phyloP scores from a whole-genome alignment of 1,140 invertebrate species.

The Euborellia annulipes region DNA sequence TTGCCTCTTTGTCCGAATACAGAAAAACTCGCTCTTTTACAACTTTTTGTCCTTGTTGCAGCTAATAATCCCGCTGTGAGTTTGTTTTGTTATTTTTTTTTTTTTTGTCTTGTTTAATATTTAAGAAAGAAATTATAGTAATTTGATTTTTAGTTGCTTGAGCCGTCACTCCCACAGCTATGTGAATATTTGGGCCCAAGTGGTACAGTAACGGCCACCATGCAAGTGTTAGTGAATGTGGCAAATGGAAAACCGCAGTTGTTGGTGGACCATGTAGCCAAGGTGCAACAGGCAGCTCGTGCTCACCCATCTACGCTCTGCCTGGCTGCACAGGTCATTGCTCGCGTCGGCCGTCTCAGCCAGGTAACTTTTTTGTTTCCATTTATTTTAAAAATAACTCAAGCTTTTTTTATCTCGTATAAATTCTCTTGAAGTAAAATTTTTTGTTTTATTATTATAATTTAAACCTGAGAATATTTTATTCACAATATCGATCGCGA shows the following conservation, averaged over 20 bases:
- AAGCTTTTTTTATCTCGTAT: no score
- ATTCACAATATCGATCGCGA: no score
- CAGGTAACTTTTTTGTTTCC: slow-evolving; percentile 30
- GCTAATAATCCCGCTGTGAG: slow-evolving; percentile 56
- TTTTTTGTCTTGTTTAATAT: no score
- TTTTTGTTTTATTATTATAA: no score
- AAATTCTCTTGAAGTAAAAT: no score
- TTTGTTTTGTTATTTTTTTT: slow-evolving; percentile 8
- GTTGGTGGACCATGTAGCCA: slow-evolving; percentile 47
- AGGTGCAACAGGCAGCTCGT: slow-evolving; percentile 48
- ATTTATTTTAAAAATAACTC: background rate
- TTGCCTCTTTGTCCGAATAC: slow-evolving; percentile 63
- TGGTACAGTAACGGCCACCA: slow-evolving; percentile 38
- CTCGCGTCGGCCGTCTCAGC: slow-evolving; percentile 42
- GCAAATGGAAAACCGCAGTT: slow-evolving; percentile 45
- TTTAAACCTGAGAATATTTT: no score
- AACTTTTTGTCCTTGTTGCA: slow-evolving; percentile 64
- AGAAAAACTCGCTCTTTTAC: slow-evolving; percentile 67
- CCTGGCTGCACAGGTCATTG: slow-evolving; percentile 45
- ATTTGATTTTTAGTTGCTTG: slow-evolving; percentile 53
- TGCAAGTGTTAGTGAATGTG: slow-evolving; percentile 65
- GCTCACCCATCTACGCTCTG: slow-evolving; percentile 47
- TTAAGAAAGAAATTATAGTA: no score
- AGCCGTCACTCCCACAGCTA: slow-evolving; percentile 59
- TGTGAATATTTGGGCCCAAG: slow-evolving; percentile 48